Conservation (phyloP, 1,140 invertebrate species). For the Carcinoscorpius rotundicauda region DNA sequence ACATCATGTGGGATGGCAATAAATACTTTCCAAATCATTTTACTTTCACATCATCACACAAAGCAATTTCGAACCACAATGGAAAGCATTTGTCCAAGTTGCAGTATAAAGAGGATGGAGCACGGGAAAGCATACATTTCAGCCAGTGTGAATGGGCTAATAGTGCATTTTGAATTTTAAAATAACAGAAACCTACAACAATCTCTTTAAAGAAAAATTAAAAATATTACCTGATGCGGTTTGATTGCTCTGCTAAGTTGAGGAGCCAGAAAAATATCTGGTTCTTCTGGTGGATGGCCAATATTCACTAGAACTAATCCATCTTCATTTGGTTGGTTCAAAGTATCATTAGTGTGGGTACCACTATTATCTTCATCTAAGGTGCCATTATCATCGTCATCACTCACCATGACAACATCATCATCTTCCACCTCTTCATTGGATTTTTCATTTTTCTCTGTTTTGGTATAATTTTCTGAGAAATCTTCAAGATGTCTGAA, state of each 20-base stretch:
- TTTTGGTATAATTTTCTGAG: constrained; percentile 7
- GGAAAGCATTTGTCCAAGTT: too few relatives aligned
- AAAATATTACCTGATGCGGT: constrained; percentile 62
- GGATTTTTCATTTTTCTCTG: constrained; percentile 1
- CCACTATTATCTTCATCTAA: constrained; percentile 51
- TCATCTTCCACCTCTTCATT: constrained; percentile 16
- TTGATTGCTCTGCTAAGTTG: constrained; percentile 88
- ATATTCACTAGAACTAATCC: constrained; percentile 90
- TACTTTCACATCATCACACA: too few relatives aligned
- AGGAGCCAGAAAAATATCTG: constrained; percentile 83
- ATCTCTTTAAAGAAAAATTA: background rate
- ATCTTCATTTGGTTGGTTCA: constrained; percentile 80
- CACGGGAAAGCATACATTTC: too few relatives aligned
- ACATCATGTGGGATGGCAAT: too few relatives aligned
- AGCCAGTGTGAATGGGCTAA: too few relatives aligned
- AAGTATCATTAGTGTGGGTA: constrained; percentile 43
- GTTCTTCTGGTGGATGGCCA: constrained; percentile 83
- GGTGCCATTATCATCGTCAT: constrained; percentile 52
- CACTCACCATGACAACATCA: constrained; percentile 26
- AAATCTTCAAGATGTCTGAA: constrained; percentile 15
- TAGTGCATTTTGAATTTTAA: too few relatives aligned
- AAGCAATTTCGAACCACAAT: too few relatives aligned
- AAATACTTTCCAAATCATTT: too few relatives aligned
- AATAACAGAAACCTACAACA: too few relatives aligned
- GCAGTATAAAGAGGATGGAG: too few relatives aligned